These are phyloP conservation scores for Hyaena hyaena DNA, from an alignment of 2,113 vertebrate species.

Conservation along the genomic window DNA sequence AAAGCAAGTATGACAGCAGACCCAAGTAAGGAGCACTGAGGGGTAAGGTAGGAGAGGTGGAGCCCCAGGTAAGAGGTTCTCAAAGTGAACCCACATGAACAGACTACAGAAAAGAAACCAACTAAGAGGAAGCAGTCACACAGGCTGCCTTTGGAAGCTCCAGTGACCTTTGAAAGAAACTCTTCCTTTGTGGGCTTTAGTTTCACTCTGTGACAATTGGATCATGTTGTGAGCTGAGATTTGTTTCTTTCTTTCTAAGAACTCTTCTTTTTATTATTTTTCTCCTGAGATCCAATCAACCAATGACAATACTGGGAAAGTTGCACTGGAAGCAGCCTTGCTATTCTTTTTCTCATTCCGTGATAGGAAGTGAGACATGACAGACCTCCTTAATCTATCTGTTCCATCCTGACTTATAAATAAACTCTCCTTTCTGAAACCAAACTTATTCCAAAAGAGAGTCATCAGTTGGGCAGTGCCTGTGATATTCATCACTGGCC, in stretches of 20 bases:
- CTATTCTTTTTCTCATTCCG: slow-evolving; percentile 47
- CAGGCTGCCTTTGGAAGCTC: background rate
- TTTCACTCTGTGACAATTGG: background rate
- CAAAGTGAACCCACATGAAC: background rate
- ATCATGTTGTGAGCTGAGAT: background rate
- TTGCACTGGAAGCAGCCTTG: background rate
- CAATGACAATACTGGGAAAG: background rate
- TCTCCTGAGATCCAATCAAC: slow-evolving; percentile 6
- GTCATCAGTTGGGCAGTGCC: background rate
- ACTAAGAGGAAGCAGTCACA: background rate
- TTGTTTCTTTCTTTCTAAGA: background rate
- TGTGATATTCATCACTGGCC: background rate
- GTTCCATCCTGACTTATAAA: background rate
- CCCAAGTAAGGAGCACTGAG: background rate
- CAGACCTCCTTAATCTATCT: background rate
- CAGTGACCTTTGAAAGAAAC: background rate
- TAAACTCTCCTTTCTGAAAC: background rate
- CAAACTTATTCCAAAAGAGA: background rate
- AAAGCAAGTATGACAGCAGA: background rate
- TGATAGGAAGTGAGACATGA: background rate
- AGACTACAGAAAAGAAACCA: slow-evolving; percentile 9
- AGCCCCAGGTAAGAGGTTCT: background rate
- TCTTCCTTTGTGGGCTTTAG: background rate
- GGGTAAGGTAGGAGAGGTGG: background rate
- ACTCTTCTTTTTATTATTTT: background rate